Conservation (phyloP, 2,113 vertebrate species). For the Nipponia nippon region DNA sequence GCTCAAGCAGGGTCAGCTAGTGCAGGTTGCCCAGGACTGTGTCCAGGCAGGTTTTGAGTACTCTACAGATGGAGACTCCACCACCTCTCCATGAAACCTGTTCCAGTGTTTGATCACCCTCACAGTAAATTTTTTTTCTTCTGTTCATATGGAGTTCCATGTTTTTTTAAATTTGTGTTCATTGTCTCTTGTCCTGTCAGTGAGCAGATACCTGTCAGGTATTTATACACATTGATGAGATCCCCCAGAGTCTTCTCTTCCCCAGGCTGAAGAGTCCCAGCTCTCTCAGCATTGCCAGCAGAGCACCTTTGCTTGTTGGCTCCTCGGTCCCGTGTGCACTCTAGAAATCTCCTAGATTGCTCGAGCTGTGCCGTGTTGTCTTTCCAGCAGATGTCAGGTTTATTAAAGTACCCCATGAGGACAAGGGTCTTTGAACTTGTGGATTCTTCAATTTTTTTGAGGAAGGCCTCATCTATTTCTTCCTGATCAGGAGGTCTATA, state of each 20-base stretch:
- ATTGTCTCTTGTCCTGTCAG: not conserved
- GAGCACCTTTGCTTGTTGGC: not conserved
- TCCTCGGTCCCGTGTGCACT: not conserved
- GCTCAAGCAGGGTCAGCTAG: not conserved
- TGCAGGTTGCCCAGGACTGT: not conserved
- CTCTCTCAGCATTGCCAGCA: not conserved
- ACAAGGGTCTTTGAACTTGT: not conserved
- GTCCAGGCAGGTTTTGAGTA: not conserved
- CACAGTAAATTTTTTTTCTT: not conserved
- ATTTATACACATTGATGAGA: not conserved
- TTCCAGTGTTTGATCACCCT: not conserved
- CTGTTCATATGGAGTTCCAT: not conserved
- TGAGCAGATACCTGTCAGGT: not conserved
- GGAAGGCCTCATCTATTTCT: not conserved
- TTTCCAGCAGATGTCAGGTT: not conserved
- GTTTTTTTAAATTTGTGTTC: not conserved
- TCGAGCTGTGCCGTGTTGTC: not conserved
- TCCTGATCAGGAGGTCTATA: not conserved
- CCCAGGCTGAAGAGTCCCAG: not conserved
- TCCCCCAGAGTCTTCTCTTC: not conserved
- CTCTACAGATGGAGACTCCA: not conserved
- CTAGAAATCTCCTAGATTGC: not conserved
- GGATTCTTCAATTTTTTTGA: not conserved
- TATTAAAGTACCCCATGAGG: not conserved
- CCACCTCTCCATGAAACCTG: not conserved